These are phyloP conservation scores for Hydriomena furcata DNA, from an alignment of 2,888 invertebrate genomes.

Conservation along the genomic window DNA sequence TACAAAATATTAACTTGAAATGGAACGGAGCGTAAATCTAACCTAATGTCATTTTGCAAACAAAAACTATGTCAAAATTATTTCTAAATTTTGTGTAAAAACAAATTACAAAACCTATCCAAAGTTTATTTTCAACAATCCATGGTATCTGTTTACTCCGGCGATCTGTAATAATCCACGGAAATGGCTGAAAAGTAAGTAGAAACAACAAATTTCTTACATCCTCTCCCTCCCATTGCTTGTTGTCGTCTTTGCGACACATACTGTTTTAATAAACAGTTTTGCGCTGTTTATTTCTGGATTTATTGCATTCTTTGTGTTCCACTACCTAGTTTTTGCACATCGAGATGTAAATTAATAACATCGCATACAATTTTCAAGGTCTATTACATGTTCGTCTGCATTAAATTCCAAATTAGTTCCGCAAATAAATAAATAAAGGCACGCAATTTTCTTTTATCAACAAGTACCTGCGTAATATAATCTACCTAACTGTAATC, in stretches of 20 bases:
- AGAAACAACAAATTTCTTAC: conserved; percentile 35
- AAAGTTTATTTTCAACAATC: conserved; percentile 62
- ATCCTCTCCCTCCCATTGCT: conserved; percentile 30
- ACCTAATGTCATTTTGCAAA: conserved; percentile 76
- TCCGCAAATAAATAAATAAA: conserved; percentile 20
- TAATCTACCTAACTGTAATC: conserved; percentile 12
- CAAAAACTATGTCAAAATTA: conserved; percentile 78
- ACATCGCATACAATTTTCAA: conserved; percentile 8
- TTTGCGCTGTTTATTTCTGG: conserved; percentile 34
- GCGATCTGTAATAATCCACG: conserved; percentile 48
- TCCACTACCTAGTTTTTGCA: conserved; percentile 2
- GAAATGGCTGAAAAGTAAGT: conserved; percentile 79
- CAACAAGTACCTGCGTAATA: background rate
- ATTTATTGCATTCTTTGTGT: conserved; percentile 13
- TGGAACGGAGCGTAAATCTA: conserved; percentile 38
- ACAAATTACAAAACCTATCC: conserved; percentile 60
- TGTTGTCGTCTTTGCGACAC: conserved; percentile 55
- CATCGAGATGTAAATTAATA: background rate
- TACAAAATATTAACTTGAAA: background rate
- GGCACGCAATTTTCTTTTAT: conserved; percentile 9
- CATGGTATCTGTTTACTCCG: conserved; percentile 63
- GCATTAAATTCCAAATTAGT: conserved; percentile 6
- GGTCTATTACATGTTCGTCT: conserved; percentile 8
- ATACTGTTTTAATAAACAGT: conserved; percentile 54
- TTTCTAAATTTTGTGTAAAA: conserved; percentile 77